Base-by-base conservation (phyloP, 2,888 invertebrate species). In the Philereme vetulata region DNA sequence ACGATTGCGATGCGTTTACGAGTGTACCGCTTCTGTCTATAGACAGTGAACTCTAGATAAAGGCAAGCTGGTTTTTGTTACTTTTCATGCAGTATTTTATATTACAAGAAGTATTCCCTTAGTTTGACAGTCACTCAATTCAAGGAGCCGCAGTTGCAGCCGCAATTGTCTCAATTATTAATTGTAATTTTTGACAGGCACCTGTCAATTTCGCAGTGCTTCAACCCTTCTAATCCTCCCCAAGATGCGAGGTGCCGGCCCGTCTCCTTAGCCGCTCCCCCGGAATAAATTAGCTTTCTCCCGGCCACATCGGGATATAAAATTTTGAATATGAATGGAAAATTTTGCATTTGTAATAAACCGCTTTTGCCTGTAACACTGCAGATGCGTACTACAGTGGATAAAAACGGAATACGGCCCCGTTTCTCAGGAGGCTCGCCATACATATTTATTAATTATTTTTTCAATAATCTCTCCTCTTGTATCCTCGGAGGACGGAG, bases 241-340 rank as follows among this genome's bases (percentile, higher is more conserved):
- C 88, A 89, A 90, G 90, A 90, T 82, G 86, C 82, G 84, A 83
- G 85, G 81, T 82, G 84, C 85, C 81, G 81, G 82, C 76, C 79
- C 82, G 84, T 80, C 88, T 88, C 86, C 88, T 88, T 85, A 80
- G 84, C 85, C 81, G 86, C 88, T 85, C 89, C 90, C 89, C 75
- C 88, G 84, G 95, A 95, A 95, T 95, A 95, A 95, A 95, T 95
- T 95, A 95, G 95, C 94, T 93, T 91, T 93, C 92, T 93, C 93
- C 93, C 88, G 85, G 84, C 90, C 92, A 94, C 93, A 93, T 93
- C 85, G 94, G 94, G 95, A 95, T 95, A 95, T 95, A 95, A 96
- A 96, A 96, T 96, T 96, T 96, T 95, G 96, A 96, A 96, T 96
- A 96, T 96, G 96, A 96, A 96, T 96, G 95, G 95, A 94, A 94